Base-by-base conservation (phyloP, 2,113 vertebrate species). In the Etheostoma cragini region DNA sequence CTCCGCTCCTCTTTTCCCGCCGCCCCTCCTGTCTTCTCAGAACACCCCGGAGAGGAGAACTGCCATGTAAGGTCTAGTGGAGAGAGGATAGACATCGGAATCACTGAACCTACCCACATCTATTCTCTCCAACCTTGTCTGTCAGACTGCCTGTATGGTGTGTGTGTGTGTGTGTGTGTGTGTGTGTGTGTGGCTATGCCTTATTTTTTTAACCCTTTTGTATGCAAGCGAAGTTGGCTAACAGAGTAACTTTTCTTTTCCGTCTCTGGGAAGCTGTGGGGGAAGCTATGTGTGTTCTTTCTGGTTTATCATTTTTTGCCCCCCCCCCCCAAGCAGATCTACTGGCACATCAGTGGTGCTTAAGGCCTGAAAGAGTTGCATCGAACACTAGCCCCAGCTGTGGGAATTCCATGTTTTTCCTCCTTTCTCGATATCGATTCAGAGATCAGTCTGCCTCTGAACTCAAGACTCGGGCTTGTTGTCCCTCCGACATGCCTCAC, bases 1-100 rank as follows among this genome's bases (percentile, higher is more conserved):
- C 71, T 73, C 52, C 2, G 42, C 72, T 72, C 68, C 68, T 57
- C 77, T 64, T 57, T 58, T 72, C 78, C 81, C 60, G 15, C 79
- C 57, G 8, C 83, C 82, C 75, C 74, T 79, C 70, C 86, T 92
- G 83, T 93, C 91, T 94, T 90, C 87, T 88, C 52, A 86, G 81
- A 91, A 90, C 82, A 90, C 91, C 90, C 91, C 54, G 30, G 91
- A 91, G 92, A 93, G 86, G 71, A 84, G 90, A 92, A 87, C 87
- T 93, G 93, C 91, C 92, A 92, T 93, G 93, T 93, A 91, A 93
- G 93, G 91, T 93, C 91, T 91, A 82, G 83, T 92, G 92, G 90
- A 92, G 90, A 92, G 85, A 91, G 91, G 89, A 91, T 87, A 89
- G 92, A 93, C 92, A 90, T 82, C 79, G 63, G 88, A 91, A 93